Conservation (phyloP, 2,113 vertebrate species). For the Phrynosoma platyrhinos region DNA sequence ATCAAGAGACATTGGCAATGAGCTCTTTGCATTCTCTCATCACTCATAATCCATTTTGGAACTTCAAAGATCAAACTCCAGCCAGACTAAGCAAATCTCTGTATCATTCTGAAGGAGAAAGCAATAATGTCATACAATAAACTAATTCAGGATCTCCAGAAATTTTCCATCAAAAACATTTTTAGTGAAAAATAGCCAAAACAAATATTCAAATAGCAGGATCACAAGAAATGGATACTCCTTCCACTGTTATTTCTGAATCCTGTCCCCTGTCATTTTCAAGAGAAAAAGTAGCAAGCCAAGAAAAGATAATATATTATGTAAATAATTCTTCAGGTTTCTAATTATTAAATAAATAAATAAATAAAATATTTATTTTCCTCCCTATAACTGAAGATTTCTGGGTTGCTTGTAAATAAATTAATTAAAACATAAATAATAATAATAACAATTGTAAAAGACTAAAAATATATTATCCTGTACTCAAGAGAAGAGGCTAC, state of each 20-base stretch:
- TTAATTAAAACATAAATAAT: too few relatives aligned
- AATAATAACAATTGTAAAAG: too few relatives aligned
- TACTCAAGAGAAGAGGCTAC: too few relatives aligned
- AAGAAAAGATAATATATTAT: neutral
- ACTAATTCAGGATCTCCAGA: neutral
- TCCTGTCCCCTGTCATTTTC: neutral
- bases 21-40: constrained; percentile 47
- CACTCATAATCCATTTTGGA: constrained; percentile 39
- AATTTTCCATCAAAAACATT: neutral
- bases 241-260: too few relatives aligned
- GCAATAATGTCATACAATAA: constrained; percentile 9
- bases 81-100: constrained; percentile 43
- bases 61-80: constrained; percentile 37
- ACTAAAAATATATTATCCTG: too few relatives aligned
- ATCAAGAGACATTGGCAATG: constrained; percentile 27
- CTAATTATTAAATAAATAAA: too few relatives aligned
- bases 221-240: neutral
- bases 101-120: constrained; percentile 39
- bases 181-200: constrained; percentile 1
- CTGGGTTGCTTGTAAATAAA: too few relatives aligned
- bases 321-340: too few relatives aligned
- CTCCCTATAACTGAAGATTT: too few relatives aligned
- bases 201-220: constrained; percentile 5
- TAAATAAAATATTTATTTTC: too few relatives aligned
- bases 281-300: neutral